Base-by-base conservation (phyloP, 2,797 vertebrate genomes). In the Rousettus madagascariensis region DNA sequence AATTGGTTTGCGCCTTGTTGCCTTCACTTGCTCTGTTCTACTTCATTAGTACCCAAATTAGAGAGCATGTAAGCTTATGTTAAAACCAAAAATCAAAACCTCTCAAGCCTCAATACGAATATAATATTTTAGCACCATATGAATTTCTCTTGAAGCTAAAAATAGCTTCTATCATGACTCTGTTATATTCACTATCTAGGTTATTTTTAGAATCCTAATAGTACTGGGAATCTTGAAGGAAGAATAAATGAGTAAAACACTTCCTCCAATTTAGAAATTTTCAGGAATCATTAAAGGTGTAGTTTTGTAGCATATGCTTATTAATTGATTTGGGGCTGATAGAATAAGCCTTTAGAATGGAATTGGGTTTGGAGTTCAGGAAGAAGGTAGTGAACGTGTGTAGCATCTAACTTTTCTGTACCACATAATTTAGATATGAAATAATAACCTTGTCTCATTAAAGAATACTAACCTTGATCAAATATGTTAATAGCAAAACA, bases 191-290 rank as follows among this genome's bases (percentile, higher is more conserved):
- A 91, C 7, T 87, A 24, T 82, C 43, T 17, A 87, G 51, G 59
- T 75, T 82, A 53, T 83, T 95, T 93, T 86, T 93, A 79, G 53
- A 53, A 79, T 3, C 22, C 74, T 41, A 53, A 6, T 36, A 69
- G 33, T 43, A 68, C 22, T 30, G 5, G 28, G 69, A 92, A 75
- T 53, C 69, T 88, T 79, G 38, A 87, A 88, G 61, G 61, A 53
- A n/a, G 41, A 82, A 69, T 74, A 86, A 85, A 63, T 95, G 74
- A 46, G 20, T 95, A 84, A 75, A 90, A 53, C 10, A 22, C 75
- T 86, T 61, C 17, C 55, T 43, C 8, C 82, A 69, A 53, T 75
- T 75, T 26, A 75, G 38, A 93, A 86, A 66, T 20, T 66, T 91
- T 61, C 30, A 68, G 53, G 17, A 59, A 61, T 82, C 36, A 86